Evolutionary conservation across 2,888 invertebrate genomes (phyloP).

Genomic region (Girardia tigrina): DNA sequence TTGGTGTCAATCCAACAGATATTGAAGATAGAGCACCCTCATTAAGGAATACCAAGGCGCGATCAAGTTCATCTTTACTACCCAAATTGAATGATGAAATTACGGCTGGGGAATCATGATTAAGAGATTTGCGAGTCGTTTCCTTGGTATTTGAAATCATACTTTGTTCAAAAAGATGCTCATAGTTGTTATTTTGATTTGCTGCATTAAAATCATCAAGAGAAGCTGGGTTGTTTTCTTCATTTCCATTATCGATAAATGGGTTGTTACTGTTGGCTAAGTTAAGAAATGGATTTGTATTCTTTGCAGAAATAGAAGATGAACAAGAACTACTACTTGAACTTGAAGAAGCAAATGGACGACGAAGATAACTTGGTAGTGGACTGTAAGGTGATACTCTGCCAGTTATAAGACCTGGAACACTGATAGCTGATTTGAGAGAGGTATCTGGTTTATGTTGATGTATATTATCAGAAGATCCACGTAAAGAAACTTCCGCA

Average conservation of each 20-base stretch:
- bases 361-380: not conserved
- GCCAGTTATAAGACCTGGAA: not conserved
- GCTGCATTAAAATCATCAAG: not conserved
- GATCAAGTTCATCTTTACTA: conserved; percentile 9
- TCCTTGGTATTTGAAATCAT: not conserved
- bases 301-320: not conserved
- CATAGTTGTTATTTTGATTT: not conserved
- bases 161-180: conserved; percentile 16
- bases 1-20: conserved; percentile 1
- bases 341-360: conserved; percentile 10
- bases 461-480: conserved; percentile 2
- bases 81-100: not conserved
- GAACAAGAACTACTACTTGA: not conserved
- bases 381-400: conserved; percentile 20
- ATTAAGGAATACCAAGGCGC: not conserved
- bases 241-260: not conserved
- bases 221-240: not conserved
- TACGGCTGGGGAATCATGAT: not conserved
- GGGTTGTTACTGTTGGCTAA: not conserved
- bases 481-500: not conserved
- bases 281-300: not conserved
- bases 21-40: conserved; percentile 11
- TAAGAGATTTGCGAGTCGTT: not conserved
- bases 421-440: conserved; percentile 5
- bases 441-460: not conserved